Evolutionary conservation across 2,113 vertebrate genomes (phyloP), one percentile per base, ranked within the genome.

Genomic region (Lamprotornis superbus): DNA sequence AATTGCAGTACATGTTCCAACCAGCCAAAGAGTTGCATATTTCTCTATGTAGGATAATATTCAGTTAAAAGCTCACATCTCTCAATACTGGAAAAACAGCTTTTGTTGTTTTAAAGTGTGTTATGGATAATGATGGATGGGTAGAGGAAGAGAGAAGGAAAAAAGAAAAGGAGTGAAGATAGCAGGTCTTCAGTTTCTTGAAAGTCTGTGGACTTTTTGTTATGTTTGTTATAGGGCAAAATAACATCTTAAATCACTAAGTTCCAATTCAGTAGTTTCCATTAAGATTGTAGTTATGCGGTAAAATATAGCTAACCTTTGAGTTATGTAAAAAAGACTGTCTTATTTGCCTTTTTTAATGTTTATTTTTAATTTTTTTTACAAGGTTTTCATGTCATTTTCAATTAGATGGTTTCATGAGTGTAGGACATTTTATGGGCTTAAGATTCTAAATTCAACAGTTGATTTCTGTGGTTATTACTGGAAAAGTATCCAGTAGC

Each of bases 381-480:
- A 27, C 2, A 47, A 79, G 3, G 1, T 2, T 93, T 67, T 42
- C 2, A 65, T 14, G 4, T 3, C 15, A 61, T 84, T 93, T 94
- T 70, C 12, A 56, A 0, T 59, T 8, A 33, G 4, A 52, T 3
- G 0, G 5, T 70, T 81, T 87, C 68, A 68, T 31, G 16, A 49
- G 4, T 77, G 14, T 4, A 0, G 8, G n/a, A 68, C 1, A 1
- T 55, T 87, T 79, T 7, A 10, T 49, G 17, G 47, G 5, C 10
- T 33, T 49, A 57, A 44, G 15, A 69, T 21, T 53, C 13, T 49
- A 53, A 42, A 52, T 91, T 87, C 2, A 57, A 42, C 1, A 24
- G 19, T 31, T 57, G 11, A n/a, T 87, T 84, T 65, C 28, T 74
- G 7, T 35, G 53, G 1, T 55, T 82, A n/a, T 63, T 69, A 50